A percentile compares a stretch with the other conserved stretches of the same genome.
phyloP scores from a whole-genome alignment of 2,888 invertebrate genomes.

The Colostygia pectinataria region DNA sequence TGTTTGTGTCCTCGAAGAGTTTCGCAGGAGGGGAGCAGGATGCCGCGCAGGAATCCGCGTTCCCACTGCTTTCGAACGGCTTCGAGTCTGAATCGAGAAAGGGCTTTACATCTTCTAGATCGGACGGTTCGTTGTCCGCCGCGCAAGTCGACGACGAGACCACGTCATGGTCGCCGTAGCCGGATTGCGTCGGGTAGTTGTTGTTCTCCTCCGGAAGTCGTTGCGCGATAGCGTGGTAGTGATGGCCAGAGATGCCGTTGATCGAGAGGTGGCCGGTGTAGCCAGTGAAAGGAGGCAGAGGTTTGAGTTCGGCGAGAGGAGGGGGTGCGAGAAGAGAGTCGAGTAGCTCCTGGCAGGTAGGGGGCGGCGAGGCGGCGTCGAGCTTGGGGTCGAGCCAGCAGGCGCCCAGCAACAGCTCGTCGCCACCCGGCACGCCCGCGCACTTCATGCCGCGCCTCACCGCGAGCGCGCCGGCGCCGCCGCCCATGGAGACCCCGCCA shows the following conservation, averaged over 20 bases:
- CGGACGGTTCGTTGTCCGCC: conserved; percentile 84
- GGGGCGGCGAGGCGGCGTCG: conserved; percentile 70
- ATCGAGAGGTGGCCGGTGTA: conserved; percentile 94
- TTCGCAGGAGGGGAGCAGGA: conserved; percentile 79
- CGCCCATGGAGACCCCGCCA: conserved; percentile 72
- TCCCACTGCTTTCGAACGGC: conserved; percentile 81
- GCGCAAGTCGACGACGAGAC: conserved; percentile 89
- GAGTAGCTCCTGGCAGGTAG: conserved; percentile 85
- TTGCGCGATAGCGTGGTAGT: conserved; percentile 93
- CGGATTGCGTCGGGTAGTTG: conserved; percentile 85
- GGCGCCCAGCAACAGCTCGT: conserved; percentile 87
- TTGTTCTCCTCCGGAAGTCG: conserved; percentile 89
- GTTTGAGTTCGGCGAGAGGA: conserved; percentile 91
- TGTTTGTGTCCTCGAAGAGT: conserved; percentile 77
- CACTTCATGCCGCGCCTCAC: conserved; percentile 85
- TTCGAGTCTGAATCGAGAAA: conserved; percentile 82
- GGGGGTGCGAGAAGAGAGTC: conserved; percentile 86
- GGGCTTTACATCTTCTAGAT: conserved; percentile 84
- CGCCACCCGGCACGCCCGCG: conserved; percentile 69
- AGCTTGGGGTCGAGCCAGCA: conserved; percentile 87
- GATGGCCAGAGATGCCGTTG: conserved; percentile 94
- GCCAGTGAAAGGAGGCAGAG: conserved; percentile 92
- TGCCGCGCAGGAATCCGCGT: conserved; percentile 83
- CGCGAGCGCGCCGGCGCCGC: conserved; percentile 63
- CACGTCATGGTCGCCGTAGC: conserved; percentile 87